Base-by-base conservation (phyloP, 2,888 invertebrate species). In the Tryphoninae sp. region DNA sequence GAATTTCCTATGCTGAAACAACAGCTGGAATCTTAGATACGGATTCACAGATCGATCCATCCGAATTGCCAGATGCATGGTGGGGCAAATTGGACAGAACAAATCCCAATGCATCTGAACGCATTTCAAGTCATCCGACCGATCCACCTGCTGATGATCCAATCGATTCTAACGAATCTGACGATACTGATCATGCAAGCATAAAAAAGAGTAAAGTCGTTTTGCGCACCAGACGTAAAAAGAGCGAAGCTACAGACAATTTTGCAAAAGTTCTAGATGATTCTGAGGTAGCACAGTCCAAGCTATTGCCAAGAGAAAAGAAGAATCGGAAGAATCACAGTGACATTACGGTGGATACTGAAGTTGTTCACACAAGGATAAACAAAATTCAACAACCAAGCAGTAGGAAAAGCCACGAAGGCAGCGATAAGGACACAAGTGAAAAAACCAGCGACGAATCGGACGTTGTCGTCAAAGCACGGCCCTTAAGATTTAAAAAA, bases 1-100 rank as follows among this genome's bases (percentile, higher is more conserved):
- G 53, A 19, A n/a, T 33, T 2, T 75, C 55, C 0, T 13, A 53
- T 4, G 78, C 61, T 1, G 65, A 82, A 11, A 74, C 65, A 7
- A 75, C 80, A 0, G 51, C 2, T 0, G 4, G 71, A 6, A 78
- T 76, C 45, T 69, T 84, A 49, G 16, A 65, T 23, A 2, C 55
- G 0, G 55, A 59, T 22, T 83, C 84, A 0, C 9, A 1, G 2
- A 40, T 81, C 8, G 61, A 72, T 23, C 8, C 51, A 0, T 16
- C 74, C 9, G 40, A 64, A 2, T 22, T 67, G 22, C 22, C 71
- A 1, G 69, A 62, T 13, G 55, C 75, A 13, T 81, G 81, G 81
- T 84, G 83, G 83, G 64, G 78, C 4, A 53, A 33, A 19, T 73
- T 83, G 40, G 75, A 81, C n/a, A 67, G 59, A 33, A 75, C 79